Conservation (phyloP, 2,113 vertebrate species). For the Rhabdornis inornatus region DNA sequence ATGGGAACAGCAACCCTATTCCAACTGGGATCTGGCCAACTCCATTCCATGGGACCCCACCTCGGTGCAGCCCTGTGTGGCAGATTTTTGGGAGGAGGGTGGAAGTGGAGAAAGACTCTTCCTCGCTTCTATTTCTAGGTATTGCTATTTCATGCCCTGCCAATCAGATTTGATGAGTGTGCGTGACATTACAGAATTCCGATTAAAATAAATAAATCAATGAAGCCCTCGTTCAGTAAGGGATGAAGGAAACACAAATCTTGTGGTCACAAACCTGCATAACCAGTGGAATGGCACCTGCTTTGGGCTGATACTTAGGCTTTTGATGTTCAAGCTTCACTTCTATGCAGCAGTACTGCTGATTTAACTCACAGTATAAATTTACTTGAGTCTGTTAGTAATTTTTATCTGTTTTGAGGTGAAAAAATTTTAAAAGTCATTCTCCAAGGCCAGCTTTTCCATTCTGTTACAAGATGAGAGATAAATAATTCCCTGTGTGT, state of each 20-base stretch:
- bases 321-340: not conserved
- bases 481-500: not conserved
- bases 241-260: not conserved
- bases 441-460: not conserved
- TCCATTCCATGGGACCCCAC: fast-evolving
- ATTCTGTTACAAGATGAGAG: not conserved
- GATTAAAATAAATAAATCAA: not conserved
- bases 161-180: not conserved
- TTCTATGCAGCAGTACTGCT: not conserved
- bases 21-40: fast-evolving
- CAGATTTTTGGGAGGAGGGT: not conserved
- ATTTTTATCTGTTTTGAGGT: not conserved
- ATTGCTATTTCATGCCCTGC: not conserved
- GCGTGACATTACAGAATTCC: not conserved
- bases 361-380: not conserved
- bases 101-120: not conserved
- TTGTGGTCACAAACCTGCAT: not conserved
- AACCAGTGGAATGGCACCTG: not conserved
- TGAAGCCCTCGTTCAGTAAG: not conserved
- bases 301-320: not conserved
- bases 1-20: fast-evolving
- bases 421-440: not conserved
- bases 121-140: not conserved
- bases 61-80: fast-evolving
- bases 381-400: not conserved